Percentiles rank a stretch among this genome's conserved stretches.
Conservation (phyloP, 1,140 invertebrate species). For the Diorhabda carinulata region DNA sequence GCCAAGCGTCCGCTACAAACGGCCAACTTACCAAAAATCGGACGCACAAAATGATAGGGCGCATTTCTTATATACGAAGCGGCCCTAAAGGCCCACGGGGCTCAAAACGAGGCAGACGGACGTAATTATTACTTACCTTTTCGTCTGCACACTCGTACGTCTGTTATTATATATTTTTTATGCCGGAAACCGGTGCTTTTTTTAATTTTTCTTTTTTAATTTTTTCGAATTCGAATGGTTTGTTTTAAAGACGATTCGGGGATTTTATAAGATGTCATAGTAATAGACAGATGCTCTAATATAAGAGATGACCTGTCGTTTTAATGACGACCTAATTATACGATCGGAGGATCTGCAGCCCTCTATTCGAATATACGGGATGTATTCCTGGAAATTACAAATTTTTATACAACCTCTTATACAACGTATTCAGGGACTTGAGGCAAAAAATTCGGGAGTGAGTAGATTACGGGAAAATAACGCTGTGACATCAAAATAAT, state of each 20-base stretch:
- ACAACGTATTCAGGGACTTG: too few species aligned
- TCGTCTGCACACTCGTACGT: constrained; percentile 32
- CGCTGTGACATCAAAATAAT: too few species aligned
- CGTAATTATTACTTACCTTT: constrained; percentile 40
- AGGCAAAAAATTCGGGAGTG: too few species aligned
- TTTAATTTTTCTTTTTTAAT: constrained; percentile 9
- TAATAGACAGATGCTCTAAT: background rate
- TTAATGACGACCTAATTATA: background rate
- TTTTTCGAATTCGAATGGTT: background rate
- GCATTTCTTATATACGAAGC: constrained; percentile 15
- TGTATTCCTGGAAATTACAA: too few species aligned
- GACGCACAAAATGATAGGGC: constrained; percentile 36
- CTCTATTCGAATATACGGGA: background rate
- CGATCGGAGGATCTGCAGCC: background rate
- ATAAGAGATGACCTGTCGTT: background rate
- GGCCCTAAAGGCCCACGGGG: constrained; percentile 30
- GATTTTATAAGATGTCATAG: background rate
- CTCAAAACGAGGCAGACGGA: constrained; percentile 35
- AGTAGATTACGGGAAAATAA: too few species aligned
- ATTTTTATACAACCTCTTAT: too few species aligned
- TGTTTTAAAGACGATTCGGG: background rate
- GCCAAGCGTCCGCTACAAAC: constrained; percentile 19
- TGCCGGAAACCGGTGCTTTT: constrained; percentile 36
- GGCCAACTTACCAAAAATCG: constrained; percentile 20
- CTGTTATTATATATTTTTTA: constrained; percentile 43